Conservation (phyloP, 92 coral and sea anemone species). For the Isaurus tuberculatus region DNA sequence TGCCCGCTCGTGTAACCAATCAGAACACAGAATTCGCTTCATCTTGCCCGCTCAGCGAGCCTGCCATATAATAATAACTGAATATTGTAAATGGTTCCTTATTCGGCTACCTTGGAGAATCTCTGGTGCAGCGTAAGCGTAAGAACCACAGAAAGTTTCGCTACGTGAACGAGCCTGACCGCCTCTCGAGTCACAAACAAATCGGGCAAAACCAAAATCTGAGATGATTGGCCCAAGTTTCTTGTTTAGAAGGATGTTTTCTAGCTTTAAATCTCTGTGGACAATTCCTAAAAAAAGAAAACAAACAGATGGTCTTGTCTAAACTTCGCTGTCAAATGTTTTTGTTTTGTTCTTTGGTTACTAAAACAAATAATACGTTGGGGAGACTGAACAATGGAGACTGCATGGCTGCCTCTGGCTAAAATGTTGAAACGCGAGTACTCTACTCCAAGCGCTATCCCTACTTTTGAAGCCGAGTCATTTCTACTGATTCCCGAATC, state of each 20-base stretch:
- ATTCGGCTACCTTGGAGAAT: slow-evolving; percentile 76
- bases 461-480: no score
- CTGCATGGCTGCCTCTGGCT: no score
- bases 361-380: no score
- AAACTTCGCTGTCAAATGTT: not conserved
- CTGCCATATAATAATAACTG: no score
- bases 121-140: slow-evolving; percentile 91
- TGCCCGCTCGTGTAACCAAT: no score
- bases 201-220: slow-evolving; percentile 93
- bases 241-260: slow-evolving; percentile 75
- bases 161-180: slow-evolving; percentile 69
- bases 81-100: not conserved
- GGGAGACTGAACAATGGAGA: no score
- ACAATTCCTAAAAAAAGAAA: slow-evolving; percentile 67
- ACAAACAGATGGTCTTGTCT: not conserved
- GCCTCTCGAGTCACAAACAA: slow-evolving; percentile 52
- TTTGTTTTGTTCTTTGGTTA: no score
- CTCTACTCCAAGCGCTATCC: no score
- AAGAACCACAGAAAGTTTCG: slow-evolving; percentile 89
- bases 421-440: no score
- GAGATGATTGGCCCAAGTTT: slow-evolving; percentile 78
- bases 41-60: no score
- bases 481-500: no score
- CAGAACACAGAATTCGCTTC: no score
- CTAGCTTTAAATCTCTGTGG: slow-evolving; percentile 90